Evolutionary conservation across 1,140 invertebrate genomes (phyloP).

Genomic region (Orius insidiosus): DNA sequence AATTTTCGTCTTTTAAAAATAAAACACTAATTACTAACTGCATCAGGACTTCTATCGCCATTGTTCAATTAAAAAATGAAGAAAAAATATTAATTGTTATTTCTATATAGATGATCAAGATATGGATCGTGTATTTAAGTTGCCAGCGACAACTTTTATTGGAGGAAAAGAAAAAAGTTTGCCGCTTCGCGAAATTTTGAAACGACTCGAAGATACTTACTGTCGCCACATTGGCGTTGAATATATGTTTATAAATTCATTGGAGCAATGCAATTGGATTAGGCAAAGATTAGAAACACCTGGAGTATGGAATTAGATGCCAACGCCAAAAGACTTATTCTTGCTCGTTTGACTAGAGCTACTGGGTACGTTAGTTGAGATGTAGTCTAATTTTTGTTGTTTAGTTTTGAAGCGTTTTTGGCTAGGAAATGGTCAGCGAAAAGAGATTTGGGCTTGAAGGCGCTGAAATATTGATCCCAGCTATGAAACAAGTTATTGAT

Average conservation of each 20-base stretch:
- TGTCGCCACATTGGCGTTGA: conserved; percentile 91
- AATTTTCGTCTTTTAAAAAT: conserved; percentile 1
- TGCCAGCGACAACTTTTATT: conserved; percentile 96
- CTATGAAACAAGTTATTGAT: conserved; percentile 97
- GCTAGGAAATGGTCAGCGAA: conserved; percentile 95
- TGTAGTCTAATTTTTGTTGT: conserved; percentile 17
- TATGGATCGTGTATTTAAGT: conserved; percentile 89
- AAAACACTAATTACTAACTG: conserved; percentile 1
- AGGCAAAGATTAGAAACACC: conserved; percentile 91
- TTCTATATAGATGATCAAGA: conserved; percentile 69
- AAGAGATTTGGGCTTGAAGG: conserved; percentile 98
- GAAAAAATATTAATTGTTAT: conserved; percentile 3
- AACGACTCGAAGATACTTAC: conserved; percentile 74
- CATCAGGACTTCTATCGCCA: background rate
- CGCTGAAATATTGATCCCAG: conserved; percentile 96
- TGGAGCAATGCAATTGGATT: conserved; percentile 99
- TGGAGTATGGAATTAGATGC: conserved; percentile 67
- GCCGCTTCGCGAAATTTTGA: conserved; percentile 82
- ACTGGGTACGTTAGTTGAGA: conserved; percentile 47
- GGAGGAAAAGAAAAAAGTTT: conserved; percentile 82
- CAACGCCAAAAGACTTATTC: conserved; percentile 83
- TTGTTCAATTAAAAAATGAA: background rate
- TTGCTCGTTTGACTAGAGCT: conserved; percentile 86
- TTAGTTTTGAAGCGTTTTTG: conserved; percentile 89
- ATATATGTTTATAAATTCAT: conserved; percentile 98